A percentile compares a stretch with the other conserved stretches of the same genome.
These are phyloP conservation scores for Pempheris klunzingeri DNA, from an alignment of 2,797 vertebrate species.

Conservation along the genomic window DNA sequence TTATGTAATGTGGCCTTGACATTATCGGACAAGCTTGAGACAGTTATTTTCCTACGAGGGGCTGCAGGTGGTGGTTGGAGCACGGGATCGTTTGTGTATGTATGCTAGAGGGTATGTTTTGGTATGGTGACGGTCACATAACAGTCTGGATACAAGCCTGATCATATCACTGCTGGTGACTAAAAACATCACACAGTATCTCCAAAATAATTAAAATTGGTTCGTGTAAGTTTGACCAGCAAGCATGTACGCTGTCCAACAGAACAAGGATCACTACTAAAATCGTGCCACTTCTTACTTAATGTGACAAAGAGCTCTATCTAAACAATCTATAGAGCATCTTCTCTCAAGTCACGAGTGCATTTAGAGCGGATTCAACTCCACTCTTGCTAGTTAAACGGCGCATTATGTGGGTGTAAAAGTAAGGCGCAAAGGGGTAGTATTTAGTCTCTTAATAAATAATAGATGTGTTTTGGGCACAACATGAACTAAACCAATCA, in stretches of 20 bases:
- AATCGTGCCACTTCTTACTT: not conserved
- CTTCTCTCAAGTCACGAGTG: no score
- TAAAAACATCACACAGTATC: not conserved
- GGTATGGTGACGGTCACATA: not conserved
- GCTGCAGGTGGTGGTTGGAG: constrained; percentile 21
- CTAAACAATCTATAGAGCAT: no score
- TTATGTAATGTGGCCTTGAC: constrained; percentile 52
- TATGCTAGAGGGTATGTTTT: not conserved
- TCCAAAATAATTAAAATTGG: not conserved
- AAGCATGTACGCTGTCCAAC: no score
- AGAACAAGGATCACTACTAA: not conserved
- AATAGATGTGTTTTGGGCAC: no score
- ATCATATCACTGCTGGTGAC: not conserved
- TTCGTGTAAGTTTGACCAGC: not conserved
- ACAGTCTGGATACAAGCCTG: not conserved
- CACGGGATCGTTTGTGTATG: not conserved
- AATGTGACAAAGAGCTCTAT: no score
- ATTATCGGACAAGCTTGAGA: constrained; percentile 21
- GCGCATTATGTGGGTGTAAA: no score
- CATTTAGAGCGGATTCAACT: no score
- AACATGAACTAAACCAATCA: no score
- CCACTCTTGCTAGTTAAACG: no score
- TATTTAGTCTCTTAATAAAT: no score
- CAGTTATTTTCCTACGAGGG: constrained; percentile 7
- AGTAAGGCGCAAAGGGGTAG: no score